Conservation (phyloP, 2,888 invertebrate genomes). For the Noctua janthe region DNA sequence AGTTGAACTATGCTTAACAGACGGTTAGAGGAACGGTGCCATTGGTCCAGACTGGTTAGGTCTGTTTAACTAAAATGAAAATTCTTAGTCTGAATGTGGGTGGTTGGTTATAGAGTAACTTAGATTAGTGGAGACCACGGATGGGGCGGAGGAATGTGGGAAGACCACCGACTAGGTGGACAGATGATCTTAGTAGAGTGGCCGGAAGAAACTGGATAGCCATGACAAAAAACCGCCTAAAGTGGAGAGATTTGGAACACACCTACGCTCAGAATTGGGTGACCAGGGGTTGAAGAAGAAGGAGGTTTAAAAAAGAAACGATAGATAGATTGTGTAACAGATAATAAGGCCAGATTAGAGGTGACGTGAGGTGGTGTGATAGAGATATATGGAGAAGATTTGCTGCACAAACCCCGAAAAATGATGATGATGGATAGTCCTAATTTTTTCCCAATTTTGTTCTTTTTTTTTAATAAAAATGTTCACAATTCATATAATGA, state of each 20-base stretch:
- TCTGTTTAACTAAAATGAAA: neutral
- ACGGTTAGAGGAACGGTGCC: neutral
- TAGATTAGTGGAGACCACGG: neutral
- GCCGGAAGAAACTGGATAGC: neutral
- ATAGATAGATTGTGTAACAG: neutral
- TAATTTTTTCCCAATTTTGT: too few species aligned
- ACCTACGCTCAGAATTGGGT: neutral
- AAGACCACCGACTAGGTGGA: neutral
- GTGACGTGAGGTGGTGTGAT: too few species aligned
- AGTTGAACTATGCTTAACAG: neutral
- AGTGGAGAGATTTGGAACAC: neutral
- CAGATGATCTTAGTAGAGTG: neutral
- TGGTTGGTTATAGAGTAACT: too few species aligned
- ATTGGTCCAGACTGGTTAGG: neutral
- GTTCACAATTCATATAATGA: too few species aligned
- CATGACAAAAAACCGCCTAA: neutral
- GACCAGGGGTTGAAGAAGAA: neutral
- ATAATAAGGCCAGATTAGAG: neutral
- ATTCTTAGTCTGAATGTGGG: neutral
- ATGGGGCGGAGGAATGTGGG: neutral
- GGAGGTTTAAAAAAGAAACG: neutral
- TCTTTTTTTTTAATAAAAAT: neutral
- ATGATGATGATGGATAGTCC: neutral
- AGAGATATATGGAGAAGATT: neutral
- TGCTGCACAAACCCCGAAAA: neutral